phyloP scores from a whole-genome alignment of 2,888 invertebrate genomes.

The Meteorus cinctellus region DNA sequence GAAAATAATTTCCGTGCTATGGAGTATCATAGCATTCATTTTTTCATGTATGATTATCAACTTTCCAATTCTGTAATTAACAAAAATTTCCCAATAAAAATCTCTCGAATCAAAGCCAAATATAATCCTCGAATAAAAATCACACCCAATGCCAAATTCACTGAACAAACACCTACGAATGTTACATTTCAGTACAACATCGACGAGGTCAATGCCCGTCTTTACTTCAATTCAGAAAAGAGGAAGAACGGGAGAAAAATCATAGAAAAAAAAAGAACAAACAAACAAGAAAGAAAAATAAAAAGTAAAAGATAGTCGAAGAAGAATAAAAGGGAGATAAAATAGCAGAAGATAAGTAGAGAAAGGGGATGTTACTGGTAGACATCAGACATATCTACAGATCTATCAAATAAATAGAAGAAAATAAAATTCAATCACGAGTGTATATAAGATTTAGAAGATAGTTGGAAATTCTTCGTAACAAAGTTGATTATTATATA shows the following conservation, averaged over 20 bases:
- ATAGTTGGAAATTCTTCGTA: neutral
- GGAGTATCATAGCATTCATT: too few species aligned
- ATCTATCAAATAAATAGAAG: neutral
- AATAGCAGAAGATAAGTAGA: neutral
- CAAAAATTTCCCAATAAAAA: too few species aligned
- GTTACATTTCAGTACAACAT: constrained; percentile 70
- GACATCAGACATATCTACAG: neutral
- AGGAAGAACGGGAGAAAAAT: constrained; percentile 49
- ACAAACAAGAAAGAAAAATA: constrained; percentile 19
- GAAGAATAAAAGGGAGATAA: neutral
- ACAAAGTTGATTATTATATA: constrained; percentile 45
- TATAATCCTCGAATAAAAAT: too few species aligned
- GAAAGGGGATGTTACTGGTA: neutral
- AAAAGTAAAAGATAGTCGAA: constrained; percentile 2
- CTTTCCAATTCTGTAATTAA: too few species aligned
- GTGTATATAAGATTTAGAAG: neutral
- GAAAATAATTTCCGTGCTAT: too few species aligned
- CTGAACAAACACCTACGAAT: constrained; percentile 69
- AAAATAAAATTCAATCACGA: constrained; percentile 13
- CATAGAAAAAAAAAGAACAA: constrained; percentile 42
- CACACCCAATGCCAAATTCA: constrained; percentile 36
- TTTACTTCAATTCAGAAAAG: constrained; percentile 72
- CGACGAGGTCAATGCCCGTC: constrained; percentile 73
- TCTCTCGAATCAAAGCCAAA: too few species aligned
- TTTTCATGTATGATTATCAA: too few species aligned